Conservation (phyloP, 2,797 vertebrate species). For the Paguma larvata region DNA sequence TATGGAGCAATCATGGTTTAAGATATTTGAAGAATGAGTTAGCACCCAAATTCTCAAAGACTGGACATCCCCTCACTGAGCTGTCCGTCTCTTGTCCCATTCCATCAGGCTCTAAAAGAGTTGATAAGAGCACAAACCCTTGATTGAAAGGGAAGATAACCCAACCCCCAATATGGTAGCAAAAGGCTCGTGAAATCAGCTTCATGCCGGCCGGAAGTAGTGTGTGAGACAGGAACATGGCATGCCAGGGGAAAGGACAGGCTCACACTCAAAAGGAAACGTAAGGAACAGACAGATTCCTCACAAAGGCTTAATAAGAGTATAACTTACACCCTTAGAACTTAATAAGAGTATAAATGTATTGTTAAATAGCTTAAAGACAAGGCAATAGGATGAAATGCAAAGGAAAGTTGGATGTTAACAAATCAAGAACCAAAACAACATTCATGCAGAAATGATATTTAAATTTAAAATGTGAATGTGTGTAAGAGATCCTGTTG, state of each 20-base stretch:
- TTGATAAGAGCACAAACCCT: neutral
- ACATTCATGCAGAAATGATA: neutral
- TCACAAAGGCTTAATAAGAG: neutral
- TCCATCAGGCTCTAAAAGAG: neutral
- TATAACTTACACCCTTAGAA: neutral
- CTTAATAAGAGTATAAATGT: neutral
- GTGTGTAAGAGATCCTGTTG: neutral
- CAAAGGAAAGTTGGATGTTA: constrained; percentile 1
- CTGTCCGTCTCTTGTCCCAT: too few species aligned
- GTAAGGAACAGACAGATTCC: neutral
- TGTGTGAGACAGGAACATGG: neutral
- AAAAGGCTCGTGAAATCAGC: neutral
- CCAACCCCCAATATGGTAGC: neutral
- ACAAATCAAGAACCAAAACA: neutral
- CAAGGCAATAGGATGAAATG: neutral
- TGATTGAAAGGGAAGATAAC: neutral
- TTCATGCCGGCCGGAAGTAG: neutral
- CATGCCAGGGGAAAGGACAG: neutral
- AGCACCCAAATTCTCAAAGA: neutral
- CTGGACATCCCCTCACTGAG: neutral
- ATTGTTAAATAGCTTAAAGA: constrained; percentile 3
- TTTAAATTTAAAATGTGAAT: neutral
- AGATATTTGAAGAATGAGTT: neutral
- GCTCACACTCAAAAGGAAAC: neutral
- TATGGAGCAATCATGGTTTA: neutral